Percentiles rank a stretch among this genome's conserved stretches.
phyloP scores from a whole-genome alignment of 1,140 invertebrate species.

The Forficula auricularia region DNA sequence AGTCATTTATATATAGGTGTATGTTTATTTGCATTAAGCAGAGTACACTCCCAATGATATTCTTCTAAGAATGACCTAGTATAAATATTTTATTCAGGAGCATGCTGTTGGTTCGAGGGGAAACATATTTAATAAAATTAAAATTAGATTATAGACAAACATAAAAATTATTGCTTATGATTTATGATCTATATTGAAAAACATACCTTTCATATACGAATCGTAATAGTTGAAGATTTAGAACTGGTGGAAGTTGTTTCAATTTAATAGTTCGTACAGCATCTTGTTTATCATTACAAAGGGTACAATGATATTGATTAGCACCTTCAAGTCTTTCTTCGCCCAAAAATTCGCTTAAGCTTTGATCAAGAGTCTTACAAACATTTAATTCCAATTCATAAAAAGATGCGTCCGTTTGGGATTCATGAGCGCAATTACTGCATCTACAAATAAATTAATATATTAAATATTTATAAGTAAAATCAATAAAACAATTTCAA shows the following conservation, averaged over 20 bases:
- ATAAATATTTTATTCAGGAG: too few relatives aligned
- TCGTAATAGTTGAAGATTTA: slow-evolving; percentile 48
- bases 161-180: slow-evolving; percentile 16
- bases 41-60: too few relatives aligned
- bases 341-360: slow-evolving; percentile 42
- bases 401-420: slow-evolving; percentile 38
- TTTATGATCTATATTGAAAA: too few relatives aligned
- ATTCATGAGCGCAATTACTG: slow-evolving; percentile 37
- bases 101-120: too few relatives aligned
- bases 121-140: too few relatives aligned
- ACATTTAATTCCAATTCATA: slow-evolving; percentile 50
- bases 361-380: slow-evolving; percentile 37
- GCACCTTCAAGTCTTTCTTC: slow-evolving; percentile 46
- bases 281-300: slow-evolving; percentile 43
- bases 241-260: slow-evolving; percentile 41
- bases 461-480: slow-evolving; percentile 15
- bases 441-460: slow-evolving; percentile 30
- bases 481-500: slow-evolving; percentile 1
- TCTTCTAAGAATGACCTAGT: too few relatives aligned
- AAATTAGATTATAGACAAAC: too few relatives aligned
- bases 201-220: slow-evolving; percentile 53
- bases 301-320: slow-evolving; percentile 44
- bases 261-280: slow-evolving; percentile 41
- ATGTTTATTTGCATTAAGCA: too few relatives aligned
- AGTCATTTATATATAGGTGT: too few relatives aligned